These are phyloP conservation scores for Myotis brandtii DNA, from an alignment of 2,113 vertebrate species.

Conservation along the genomic window DNA sequence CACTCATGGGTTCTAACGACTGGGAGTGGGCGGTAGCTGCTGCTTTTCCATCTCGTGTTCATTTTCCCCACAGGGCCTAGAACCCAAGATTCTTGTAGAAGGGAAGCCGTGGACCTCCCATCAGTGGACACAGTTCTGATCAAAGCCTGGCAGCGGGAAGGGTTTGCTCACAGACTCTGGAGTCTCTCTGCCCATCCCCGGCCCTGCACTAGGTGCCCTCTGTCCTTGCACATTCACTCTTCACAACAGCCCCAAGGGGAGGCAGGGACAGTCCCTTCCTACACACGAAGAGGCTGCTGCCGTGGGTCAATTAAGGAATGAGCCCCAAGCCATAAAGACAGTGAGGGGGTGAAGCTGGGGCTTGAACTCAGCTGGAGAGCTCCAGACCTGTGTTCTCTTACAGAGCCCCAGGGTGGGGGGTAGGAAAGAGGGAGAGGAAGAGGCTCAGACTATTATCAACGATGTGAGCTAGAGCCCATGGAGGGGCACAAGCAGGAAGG, in stretches of 20 bases:
- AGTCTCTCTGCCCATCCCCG: not conserved
- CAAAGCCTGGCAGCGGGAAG: not conserved
- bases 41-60: too few species aligned
- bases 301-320: not conserved
- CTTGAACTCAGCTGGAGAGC: not conserved
- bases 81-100: not conserved
- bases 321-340: not conserved
- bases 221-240: not conserved
- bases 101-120: not conserved
- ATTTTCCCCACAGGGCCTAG: not conserved
- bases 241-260: not conserved
- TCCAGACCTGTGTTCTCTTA: not conserved
- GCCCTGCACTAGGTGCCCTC: not conserved
- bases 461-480: rapidly evolving
- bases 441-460: too few species aligned
- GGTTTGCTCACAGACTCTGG: too few species aligned
- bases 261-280: not conserved
- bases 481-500: too few species aligned
- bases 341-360: rapidly evolving
- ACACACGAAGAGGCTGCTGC: not conserved
- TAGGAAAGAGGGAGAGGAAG: too few species aligned
- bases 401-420: too few species aligned
- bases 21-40: not conserved
- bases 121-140: rapidly evolving
- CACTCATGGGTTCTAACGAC: rapidly evolving